phyloP scores from a whole-genome alignment of 2,113 vertebrate species.

The Hepsetus odoe region DNA sequence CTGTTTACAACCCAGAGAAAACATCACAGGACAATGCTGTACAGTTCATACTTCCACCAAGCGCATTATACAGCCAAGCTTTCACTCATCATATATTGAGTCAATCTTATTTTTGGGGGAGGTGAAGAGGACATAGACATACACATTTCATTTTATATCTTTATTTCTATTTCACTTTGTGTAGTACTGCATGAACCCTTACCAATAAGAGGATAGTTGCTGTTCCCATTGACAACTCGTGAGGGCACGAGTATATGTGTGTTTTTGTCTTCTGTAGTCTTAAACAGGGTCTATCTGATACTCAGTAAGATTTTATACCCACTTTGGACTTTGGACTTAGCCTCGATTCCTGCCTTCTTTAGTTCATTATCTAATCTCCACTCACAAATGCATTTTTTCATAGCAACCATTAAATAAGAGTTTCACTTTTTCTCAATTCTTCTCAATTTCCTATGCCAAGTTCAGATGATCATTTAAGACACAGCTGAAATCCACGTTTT shows the following conservation, averaged over 20 bases:
- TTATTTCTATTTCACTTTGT: slow-evolving; percentile 66
- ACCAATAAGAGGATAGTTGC: slow-evolving; percentile 50
- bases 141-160: slow-evolving; percentile 54
- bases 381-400: background rate
- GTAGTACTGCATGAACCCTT: slow-evolving; percentile 74
- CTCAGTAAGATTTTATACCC: slow-evolving; percentile 9
- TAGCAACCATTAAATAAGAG: background rate
- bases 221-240: slow-evolving; percentile 57
- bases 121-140: background rate
- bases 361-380: background rate
- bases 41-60: slow-evolving; percentile 38
- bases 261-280: slow-evolving; percentile 70
- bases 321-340: slow-evolving; percentile 22
- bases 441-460: too few species aligned
- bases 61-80: slow-evolving; percentile 36
- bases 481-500: too few species aligned
- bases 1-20: slow-evolving; percentile 75
- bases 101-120: slow-evolving; percentile 59
- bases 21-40: slow-evolving; percentile 52
- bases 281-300: slow-evolving; percentile 71
- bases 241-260: background rate
- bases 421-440: too few species aligned
- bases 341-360: background rate
- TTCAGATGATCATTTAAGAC: too few species aligned
- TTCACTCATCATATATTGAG: slow-evolving; percentile 60